These are phyloP conservation scores for Antedon mediterranea DNA, from an alignment of 53 echinoderm and acorn worm species.

Conservation along the genomic window DNA sequence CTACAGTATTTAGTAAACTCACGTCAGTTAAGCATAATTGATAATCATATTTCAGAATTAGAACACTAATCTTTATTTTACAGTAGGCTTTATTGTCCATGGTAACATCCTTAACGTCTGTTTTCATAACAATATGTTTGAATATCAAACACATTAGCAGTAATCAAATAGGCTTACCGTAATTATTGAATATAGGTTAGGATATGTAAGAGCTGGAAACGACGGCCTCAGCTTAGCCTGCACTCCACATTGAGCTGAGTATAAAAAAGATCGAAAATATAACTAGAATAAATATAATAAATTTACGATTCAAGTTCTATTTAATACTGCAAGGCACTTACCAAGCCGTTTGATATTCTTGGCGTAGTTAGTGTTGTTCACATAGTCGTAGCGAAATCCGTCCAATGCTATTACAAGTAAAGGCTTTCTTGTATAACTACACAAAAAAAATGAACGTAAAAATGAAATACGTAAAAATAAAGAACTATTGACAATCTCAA, in stretches of 20 bases:
- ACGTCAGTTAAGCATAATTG: too few species aligned
- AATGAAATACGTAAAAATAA: too few species aligned
- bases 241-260: conserved; percentile 26
- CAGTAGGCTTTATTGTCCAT: too few species aligned
- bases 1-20: too few species aligned
- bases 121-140: too few species aligned
- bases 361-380: neutral
- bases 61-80: too few species aligned
- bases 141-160: neutral
- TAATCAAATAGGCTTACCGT: conserved; percentile 17
- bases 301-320: neutral
- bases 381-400: conserved; percentile 16
- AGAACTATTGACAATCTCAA: too few species aligned
- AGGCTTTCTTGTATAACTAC: conserved; percentile 19
- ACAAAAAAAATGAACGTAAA: too few species aligned
- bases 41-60: too few species aligned
- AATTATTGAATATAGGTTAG: conserved; percentile 29
- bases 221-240: conserved; percentile 25
- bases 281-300: conserved; percentile 1
- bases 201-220: conserved; percentile 21
- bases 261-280: too few species aligned
- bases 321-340: conserved; percentile 15
- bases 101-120: too few species aligned
- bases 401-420: conserved; percentile 37
- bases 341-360: conserved; percentile 24